Percentiles rank a stretch among this genome's conserved stretches.
Conservation (phyloP, 2,113 vertebrate species). For the Rutilus rutilus region DNA sequence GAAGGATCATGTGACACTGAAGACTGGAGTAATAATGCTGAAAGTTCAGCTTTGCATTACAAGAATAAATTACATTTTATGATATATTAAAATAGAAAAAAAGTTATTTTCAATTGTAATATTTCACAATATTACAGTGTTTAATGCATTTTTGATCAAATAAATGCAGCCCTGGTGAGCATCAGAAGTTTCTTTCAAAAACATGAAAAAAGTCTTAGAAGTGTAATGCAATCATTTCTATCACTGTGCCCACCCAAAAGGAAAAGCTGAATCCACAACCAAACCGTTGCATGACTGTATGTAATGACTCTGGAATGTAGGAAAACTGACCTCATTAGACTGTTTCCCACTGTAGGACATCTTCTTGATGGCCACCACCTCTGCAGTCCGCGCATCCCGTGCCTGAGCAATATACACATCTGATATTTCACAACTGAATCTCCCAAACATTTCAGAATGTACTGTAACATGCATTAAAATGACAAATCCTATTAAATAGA, state of each 20-base stretch:
- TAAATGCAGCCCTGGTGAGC: background rate
- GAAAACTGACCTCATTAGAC: slow-evolving; percentile 88
- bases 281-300: background rate
- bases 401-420: slow-evolving; percentile 76
- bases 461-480: background rate
- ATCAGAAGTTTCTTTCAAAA: too few species aligned
- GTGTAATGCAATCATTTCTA: background rate
- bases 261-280: slow-evolving; percentile 15
- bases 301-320: slow-evolving; percentile 3
- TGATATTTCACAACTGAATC: background rate
- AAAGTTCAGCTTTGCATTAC: background rate
- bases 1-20: background rate
- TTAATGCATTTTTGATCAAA: background rate
- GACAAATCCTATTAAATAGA: background rate
- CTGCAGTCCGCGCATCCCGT: slow-evolving; percentile 94
- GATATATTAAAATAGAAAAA: background rate
- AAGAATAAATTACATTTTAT: background rate
- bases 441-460: background rate
- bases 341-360: slow-evolving; percentile 99
- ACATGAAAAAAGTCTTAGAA: too few species aligned
- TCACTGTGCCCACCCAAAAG: background rate
- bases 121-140: too few species aligned
- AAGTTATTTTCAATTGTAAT: too few species aligned
- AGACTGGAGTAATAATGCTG: background rate
- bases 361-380: slow-evolving; percentile 99